Conservation (phyloP, 2,888 invertebrate species). For the Cloeon dipterum region DNA sequence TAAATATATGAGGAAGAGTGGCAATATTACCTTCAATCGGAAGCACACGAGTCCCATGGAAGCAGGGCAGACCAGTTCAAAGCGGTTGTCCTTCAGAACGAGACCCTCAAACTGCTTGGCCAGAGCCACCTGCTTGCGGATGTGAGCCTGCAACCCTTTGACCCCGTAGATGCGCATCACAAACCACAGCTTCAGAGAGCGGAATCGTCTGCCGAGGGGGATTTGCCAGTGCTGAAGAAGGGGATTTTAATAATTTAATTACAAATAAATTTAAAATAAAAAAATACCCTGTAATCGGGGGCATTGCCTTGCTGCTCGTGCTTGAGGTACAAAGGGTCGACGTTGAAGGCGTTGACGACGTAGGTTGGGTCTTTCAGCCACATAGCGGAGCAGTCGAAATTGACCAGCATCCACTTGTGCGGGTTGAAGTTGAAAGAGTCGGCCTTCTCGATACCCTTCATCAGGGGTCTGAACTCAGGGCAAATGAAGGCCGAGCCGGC, state of each 20-base stretch:
- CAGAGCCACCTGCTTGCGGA: constrained; percentile 61
- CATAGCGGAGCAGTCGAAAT: constrained; percentile 96
- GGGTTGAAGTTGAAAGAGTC: constrained; percentile 98
- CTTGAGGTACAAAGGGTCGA: constrained; percentile 89
- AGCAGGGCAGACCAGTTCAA: constrained; percentile 75
- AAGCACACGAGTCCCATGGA: constrained; percentile 94
- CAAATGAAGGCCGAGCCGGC: constrained; percentile 88
- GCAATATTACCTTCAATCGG: constrained; percentile 41
- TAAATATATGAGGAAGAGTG: neutral
- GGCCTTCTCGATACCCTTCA: constrained; percentile 71
- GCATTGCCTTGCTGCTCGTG: constrained; percentile 78
- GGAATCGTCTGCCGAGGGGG: constrained; percentile 76
- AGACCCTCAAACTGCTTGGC: constrained; percentile 72
- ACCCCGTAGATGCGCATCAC: constrained; percentile 76
- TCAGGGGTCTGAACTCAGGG: constrained; percentile 78
- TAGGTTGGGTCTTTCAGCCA: constrained; percentile 81
- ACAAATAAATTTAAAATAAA: no score
- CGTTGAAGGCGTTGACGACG: constrained; percentile 87
- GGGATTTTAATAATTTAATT: no score
- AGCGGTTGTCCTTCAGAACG: constrained; percentile 51
- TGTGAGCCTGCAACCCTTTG: constrained; percentile 64
- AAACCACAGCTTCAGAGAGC: constrained; percentile 88
- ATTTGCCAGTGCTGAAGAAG: constrained; percentile 80
- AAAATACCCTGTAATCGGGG: constrained; percentile 59
- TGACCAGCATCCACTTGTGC: constrained; percentile 98